Base-by-base conservation (phyloP, 2,113 vertebrate species). In the Leuciscus idus region DNA sequence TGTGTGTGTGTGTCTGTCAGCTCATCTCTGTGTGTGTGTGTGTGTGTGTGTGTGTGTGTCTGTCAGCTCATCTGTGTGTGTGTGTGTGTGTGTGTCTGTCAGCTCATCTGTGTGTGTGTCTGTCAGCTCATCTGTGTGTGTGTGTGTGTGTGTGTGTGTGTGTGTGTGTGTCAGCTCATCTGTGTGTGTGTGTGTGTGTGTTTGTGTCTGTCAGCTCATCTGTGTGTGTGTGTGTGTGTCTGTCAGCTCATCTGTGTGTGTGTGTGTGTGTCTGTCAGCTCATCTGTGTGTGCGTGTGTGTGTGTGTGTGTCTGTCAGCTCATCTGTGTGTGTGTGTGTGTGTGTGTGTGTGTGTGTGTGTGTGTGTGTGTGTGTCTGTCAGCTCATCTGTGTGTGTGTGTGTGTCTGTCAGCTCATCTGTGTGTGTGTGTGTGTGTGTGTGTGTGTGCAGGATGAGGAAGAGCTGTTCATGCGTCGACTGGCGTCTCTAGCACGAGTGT, bases 371-470 rank as follows among this genome's bases (percentile, higher is more conserved):
- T 33, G 33, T 33, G 33, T 33, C 0, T 33, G 33, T 33, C 3
- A 15, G 50, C 4, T 3, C 15, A 9, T 64, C 36, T 81, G 36
- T 64, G n/a, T 36, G 74, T 81, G 55, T 84, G 61, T 82, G 64
- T 55, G 55, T 21, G 19, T 57, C 6, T 57, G 6, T 21, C 6
- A 21, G 55, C 21, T 0, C 21, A 48, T 15, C 1, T 10, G 43
- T 68, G 26, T 68, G 80, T 64, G 61, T 82, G 79, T 15, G 59
- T 81, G 33, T 62, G 39, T 33, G 81, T 66, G 61, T 82, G 62
- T 68, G 46, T 46, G 68, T 83, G 66, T 81, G 81, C 59, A 87
- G 84, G 82, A 85, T 30, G 84, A 87, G 43, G 86, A 87, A 50
- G 80, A 87, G 36, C 39, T 50, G 7, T 84, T 84, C 52, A 39